These are phyloP conservation scores for Epizoanthus illoricatus DNA, from an alignment of 92 coral and sea anemone species.

Conservation along the genomic window DNA sequence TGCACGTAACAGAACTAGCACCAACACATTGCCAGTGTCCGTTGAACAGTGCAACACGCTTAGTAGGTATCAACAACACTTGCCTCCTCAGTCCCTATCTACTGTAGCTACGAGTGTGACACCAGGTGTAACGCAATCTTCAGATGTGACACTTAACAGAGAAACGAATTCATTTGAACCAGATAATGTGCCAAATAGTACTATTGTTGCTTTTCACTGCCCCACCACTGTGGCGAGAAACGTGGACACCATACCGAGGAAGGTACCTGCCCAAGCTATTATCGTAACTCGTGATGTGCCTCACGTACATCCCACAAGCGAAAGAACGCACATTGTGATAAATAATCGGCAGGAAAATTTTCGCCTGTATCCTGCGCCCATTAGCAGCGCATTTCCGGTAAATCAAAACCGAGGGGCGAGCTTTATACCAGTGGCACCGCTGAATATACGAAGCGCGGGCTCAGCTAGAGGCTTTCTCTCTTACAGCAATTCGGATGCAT, in stretches of 20 bases:
- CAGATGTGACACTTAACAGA: slow-evolving; percentile 6
- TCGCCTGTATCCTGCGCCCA: slow-evolving; percentile 1
- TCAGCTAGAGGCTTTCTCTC: neutral
- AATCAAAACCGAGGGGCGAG: slow-evolving; percentile 21
- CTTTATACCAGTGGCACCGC: slow-evolving; percentile 21
- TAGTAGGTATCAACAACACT: neutral
- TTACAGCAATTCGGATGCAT: neutral
- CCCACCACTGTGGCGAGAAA: neutral
- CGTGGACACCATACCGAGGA: neutral
- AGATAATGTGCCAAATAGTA: neutral
- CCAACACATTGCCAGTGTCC: too few species aligned
- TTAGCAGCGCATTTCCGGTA: neutral
- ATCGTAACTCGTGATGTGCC: neutral
- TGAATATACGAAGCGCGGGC: slow-evolving; percentile 22
- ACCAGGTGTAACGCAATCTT: slow-evolving; percentile 21
- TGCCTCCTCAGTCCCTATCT: neutral
- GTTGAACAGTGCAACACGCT: too few species aligned
- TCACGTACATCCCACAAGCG: neutral
- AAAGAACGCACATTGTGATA: neutral
- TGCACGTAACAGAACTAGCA: neutral
- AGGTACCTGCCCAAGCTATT: neutral
- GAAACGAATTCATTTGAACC: neutral
- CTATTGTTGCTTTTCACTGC: neutral
- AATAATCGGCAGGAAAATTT: neutral
- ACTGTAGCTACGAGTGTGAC: neutral